Conservation (phyloP, 1,140 invertebrate species). For the Bombus affinis region DNA sequence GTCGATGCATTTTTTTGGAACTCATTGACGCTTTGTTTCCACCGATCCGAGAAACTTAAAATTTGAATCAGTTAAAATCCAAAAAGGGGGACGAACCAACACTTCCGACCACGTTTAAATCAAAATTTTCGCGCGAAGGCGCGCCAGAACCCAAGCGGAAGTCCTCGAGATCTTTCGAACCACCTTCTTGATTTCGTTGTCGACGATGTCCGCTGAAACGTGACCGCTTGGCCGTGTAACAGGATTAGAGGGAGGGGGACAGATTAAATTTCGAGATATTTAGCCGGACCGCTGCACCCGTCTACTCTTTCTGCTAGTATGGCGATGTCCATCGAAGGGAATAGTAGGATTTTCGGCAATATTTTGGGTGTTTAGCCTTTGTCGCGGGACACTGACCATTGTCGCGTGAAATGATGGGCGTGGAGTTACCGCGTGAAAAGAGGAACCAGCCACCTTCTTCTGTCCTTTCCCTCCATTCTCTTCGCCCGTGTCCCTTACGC, state of each 20-base stretch:
- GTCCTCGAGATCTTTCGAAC: conserved; percentile 37
- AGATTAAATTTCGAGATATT: conserved; percentile 77
- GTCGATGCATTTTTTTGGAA: too few relatives aligned
- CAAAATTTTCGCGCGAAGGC: background rate
- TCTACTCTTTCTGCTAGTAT: background rate
- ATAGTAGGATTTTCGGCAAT: conserved; percentile 66
- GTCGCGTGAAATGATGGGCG: conserved; percentile 61
- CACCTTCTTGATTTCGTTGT: background rate
- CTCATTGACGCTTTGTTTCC: too few relatives aligned
- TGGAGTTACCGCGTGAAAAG: conserved; percentile 43
- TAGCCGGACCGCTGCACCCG: conserved; percentile 29
- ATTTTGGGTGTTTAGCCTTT: conserved; percentile 68
- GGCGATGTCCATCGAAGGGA: conserved; percentile 14
- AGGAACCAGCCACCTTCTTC: conserved; percentile 52
- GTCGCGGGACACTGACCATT: conserved; percentile 58
- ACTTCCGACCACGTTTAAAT: conserved; percentile 74
- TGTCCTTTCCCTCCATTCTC: background rate
- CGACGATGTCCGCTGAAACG: background rate
- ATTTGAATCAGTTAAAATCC: too few relatives aligned
- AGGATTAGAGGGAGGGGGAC: conserved; percentile 70
- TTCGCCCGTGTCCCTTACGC: background rate
- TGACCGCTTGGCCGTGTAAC: conserved; percentile 68
- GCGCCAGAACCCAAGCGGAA: conserved; percentile 71
- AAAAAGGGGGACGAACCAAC: too few relatives aligned
- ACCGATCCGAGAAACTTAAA: too few relatives aligned